Base-by-base conservation (phyloP, 2,113 vertebrate genomes). In the Garra rufa region DNA sequence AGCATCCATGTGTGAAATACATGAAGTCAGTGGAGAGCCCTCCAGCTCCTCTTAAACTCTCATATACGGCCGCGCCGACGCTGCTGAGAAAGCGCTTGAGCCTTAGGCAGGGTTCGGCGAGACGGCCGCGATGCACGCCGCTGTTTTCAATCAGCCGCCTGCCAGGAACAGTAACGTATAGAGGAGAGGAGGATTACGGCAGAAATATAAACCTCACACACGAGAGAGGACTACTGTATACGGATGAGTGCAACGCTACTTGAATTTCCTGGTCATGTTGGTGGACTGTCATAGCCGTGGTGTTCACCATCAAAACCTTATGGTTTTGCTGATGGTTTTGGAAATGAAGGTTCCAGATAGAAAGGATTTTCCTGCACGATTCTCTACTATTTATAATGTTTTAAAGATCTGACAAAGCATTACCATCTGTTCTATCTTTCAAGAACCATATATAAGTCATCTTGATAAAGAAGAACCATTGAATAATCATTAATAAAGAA, bases 101-200 rank as follows among this genome's bases (percentile, higher is more conserved):
- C 55, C 63, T 13, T 26, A 41, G 84, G 82, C 85, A 21, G 75
- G 83, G 85, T 17, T 81, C 85, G 88, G 79, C 28, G 81, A 88
- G 88, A 83, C 34, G 34, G 34, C 34, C 34, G 34, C 34, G 34
- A 34, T 34, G 34, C 34, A 34, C 88, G 24, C 91, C 82, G 77
- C 81, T 89, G 83, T 90, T 93, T 93, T 92, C 91, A 92, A 91
- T 92, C 89, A 91, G 83, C 86, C 85, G 71, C 81, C 88, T 87
- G 88, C 81, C 92, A 89, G 90, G 90, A 92, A 91, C 91, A 21
- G 17, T 70, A 41, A 41, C 8, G 34, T 41, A 70, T 70, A 70
- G n/a, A n/a, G 34, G 38, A 70, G 67, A 70, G 67, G 30, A 38
- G 63, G 63, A 67, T 67, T 67, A 67, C 9, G 4, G 63, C 30